Evolutionary conservation across 2,113 vertebrate species (phyloP).

Genomic region (Chitala chitala): DNA sequence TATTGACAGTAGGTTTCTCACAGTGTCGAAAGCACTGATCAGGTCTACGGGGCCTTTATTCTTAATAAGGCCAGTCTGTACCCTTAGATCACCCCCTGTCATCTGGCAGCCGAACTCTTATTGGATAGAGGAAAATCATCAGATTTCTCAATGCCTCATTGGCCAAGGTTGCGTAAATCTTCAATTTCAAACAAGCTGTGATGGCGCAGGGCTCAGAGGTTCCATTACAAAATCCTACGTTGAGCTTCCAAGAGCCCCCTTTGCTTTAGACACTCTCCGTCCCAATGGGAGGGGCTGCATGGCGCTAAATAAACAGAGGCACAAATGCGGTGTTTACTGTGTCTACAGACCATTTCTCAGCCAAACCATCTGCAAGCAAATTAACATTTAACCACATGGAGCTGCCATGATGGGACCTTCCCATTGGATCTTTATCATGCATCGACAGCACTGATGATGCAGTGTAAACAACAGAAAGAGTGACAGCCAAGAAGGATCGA

Average conservation of each 20-base stretch:
- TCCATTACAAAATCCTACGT: constrained; percentile 10
- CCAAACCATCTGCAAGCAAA: constrained; percentile 7
- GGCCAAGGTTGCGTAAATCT: background rate
- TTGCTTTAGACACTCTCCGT: background rate
- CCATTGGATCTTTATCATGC: background rate
- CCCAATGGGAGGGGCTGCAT: background rate
- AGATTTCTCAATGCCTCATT: background rate
- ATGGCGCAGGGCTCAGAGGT: background rate
- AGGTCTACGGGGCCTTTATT: background rate
- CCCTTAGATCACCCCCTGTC: background rate
- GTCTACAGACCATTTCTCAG: constrained; percentile 1
- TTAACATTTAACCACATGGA: background rate
- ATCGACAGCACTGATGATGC: background rate
- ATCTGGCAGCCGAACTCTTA: background rate
- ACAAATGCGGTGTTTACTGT: constrained; percentile 16
- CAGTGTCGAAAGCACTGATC: too few relatives aligned
- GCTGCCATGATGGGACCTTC: background rate
- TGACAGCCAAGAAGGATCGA: too few relatives aligned
- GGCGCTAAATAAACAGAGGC: constrained; percentile 13
- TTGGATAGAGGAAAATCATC: background rate
- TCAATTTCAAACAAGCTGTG: background rate
- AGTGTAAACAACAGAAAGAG: background rate
- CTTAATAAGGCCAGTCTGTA: background rate
- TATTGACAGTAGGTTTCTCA: too few relatives aligned
- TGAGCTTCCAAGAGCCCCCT: too few relatives aligned